Percentiles rank a stretch among this genome's conserved stretches.
Conservation (phyloP, 2,113 vertebrate genomes). For the Ciconia maguari region DNA sequence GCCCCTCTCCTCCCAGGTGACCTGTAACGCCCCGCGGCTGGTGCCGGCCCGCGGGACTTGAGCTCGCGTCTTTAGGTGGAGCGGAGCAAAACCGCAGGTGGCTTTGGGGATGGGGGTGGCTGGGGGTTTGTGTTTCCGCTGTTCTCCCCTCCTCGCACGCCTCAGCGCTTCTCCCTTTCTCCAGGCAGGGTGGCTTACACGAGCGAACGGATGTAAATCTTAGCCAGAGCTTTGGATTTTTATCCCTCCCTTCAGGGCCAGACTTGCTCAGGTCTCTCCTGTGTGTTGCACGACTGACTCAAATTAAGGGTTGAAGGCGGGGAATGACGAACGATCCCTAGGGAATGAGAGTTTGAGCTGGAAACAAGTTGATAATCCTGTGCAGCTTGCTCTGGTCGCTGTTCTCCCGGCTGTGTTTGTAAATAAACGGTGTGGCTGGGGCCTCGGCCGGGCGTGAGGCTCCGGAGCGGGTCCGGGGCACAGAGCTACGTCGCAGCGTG, state of each 20-base stretch:
- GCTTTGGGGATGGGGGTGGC: not conserved
- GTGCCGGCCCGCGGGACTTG: not conserved
- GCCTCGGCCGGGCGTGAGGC: too few relatives aligned
- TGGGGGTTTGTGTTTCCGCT: not conserved
- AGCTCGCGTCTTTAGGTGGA: not conserved
- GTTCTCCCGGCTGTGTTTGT: not conserved
- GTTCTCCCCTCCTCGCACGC: not conserved
- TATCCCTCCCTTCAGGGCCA: not conserved
- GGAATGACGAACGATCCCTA: not conserved
- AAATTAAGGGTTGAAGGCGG: not conserved
- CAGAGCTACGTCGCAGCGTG: not conserved
- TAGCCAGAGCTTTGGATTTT: not conserved
- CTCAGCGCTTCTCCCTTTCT: not conserved
- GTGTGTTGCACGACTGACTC: not conserved
- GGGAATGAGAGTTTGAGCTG: not conserved
- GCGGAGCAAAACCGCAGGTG: not conserved
- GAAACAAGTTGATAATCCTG: not conserved
- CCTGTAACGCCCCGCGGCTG: not conserved
- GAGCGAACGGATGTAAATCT: not conserved
- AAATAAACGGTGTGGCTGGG: not conserved
- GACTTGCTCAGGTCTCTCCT: not conserved
- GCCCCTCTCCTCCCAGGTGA: not conserved
- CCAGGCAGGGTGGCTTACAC: not conserved
- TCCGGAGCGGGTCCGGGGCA: not conserved
- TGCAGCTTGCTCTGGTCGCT: not conserved